phyloP scores from a whole-genome alignment of 2,797 vertebrate species.

The Vespertilio murinus region DNA sequence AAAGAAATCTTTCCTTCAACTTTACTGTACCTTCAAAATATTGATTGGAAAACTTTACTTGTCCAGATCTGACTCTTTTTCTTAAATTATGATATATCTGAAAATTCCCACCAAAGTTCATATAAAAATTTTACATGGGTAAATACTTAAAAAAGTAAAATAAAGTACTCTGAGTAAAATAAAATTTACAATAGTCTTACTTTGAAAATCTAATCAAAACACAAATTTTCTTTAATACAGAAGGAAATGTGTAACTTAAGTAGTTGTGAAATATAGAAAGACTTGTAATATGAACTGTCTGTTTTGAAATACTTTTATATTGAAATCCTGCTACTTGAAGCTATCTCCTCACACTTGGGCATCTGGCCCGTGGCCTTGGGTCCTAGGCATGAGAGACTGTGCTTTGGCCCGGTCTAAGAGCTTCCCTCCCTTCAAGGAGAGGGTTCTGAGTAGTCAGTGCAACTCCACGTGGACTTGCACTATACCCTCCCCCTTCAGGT shows the following conservation, averaged over 20 bases:
- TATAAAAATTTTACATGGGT: not conserved
- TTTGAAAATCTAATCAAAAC: conserved; percentile 25
- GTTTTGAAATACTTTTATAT: not conserved
- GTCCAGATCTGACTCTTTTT: not conserved
- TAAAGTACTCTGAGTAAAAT: not conserved
- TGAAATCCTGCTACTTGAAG: conserved; percentile 1
- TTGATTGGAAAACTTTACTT: conserved; percentile 28
- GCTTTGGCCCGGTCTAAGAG: not conserved
- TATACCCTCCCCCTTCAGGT: not conserved
- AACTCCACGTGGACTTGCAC: not conserved
- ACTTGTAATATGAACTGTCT: not conserved
- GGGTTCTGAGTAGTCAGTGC: not conserved
- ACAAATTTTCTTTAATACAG: not conserved
- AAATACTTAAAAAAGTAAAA: not conserved
- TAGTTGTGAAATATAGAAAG: not conserved
- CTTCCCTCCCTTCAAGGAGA: not conserved
- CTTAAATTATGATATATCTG: not conserved
- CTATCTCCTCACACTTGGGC: not conserved
- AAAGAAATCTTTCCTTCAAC: not conserved
- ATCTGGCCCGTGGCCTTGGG: not conserved
- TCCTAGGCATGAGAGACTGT: not conserved
- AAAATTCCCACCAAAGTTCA: not conserved
- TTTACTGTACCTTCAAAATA: not conserved
- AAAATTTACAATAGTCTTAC: not conserved
- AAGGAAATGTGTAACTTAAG: not conserved